Evolutionary conservation across 92 coral and sea anemone genomes (phyloP).

Genomic region (Porites cylindrica): DNA sequence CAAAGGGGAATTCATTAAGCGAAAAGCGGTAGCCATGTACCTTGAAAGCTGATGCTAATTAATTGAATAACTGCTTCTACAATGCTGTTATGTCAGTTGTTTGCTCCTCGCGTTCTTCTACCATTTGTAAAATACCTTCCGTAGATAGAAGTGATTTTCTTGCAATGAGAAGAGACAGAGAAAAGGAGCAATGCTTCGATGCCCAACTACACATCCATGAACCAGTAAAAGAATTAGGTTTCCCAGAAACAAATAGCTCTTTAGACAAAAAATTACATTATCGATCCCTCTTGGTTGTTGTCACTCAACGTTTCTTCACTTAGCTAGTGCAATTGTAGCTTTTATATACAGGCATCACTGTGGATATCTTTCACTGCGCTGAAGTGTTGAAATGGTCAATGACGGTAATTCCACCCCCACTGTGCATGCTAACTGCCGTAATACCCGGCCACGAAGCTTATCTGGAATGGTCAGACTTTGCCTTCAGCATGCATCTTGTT

Average conservation of each 20-base stretch:
- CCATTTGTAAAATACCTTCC: neutral
- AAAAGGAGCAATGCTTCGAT: neutral
- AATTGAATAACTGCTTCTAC: neutral
- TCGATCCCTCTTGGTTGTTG: neutral
- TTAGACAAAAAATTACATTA: neutral
- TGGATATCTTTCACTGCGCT: conserved; percentile 5
- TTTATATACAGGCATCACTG: neutral
- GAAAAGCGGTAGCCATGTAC: neutral
- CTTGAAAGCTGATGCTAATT: conserved; percentile 14
- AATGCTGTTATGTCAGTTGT: neutral
- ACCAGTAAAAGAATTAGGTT: neutral
- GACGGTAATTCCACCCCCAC: neutral
- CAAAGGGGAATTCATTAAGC: neutral
- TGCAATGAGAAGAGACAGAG: neutral
- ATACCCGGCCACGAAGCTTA: neutral
- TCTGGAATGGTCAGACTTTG: neutral
- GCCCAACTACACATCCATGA: too few species aligned
- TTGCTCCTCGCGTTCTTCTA: neutral
- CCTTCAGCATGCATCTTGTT: too few species aligned
- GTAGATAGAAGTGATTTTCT: neutral
- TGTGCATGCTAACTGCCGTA: neutral
- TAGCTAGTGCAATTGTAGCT: neutral
- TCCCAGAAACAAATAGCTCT: conserved; percentile 13
- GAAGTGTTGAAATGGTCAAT: conserved; percentile 1
- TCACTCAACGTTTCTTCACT: conserved; percentile 13